phyloP scores from a whole-genome alignment of 2,888 invertebrate genomes.

The Adelognathus sp. region DNA sequence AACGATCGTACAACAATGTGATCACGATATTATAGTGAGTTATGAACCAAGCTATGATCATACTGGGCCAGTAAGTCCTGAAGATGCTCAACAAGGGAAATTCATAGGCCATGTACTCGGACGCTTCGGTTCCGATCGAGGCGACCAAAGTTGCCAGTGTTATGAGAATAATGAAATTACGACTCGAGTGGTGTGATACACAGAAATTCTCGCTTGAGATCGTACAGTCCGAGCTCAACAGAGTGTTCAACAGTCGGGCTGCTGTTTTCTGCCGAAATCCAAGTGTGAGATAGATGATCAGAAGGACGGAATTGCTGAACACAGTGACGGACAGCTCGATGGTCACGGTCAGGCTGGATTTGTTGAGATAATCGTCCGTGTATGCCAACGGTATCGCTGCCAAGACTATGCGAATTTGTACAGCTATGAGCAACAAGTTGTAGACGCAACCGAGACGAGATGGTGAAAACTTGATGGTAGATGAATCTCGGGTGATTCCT shows the following conservation, averaged over 20 bases:
- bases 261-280: background rate
- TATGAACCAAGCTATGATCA: constrained; percentile 42
- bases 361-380: background rate
- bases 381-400: background rate
- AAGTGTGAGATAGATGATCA: background rate
- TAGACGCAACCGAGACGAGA: background rate
- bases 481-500: too few species aligned
- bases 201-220: too few species aligned
- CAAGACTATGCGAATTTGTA: background rate
- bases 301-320: background rate
- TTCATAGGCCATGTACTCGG: too few species aligned
- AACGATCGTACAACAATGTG: constrained; percentile 31
- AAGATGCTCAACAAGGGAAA: too few species aligned
- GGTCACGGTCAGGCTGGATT: background rate
- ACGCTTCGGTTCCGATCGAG: background rate
- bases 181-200: too few species aligned
- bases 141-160: too few species aligned
- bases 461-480: background rate
- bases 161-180: too few species aligned
- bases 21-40: constrained; percentile 61
- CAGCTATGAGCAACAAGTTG: background rate
- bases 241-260: constrained; percentile 1
- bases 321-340: background rate
- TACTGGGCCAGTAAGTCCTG: constrained; percentile 11
- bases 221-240: background rate